Conservation (phyloP, 2,113 vertebrate species). For the Alectura lathami region DNA sequence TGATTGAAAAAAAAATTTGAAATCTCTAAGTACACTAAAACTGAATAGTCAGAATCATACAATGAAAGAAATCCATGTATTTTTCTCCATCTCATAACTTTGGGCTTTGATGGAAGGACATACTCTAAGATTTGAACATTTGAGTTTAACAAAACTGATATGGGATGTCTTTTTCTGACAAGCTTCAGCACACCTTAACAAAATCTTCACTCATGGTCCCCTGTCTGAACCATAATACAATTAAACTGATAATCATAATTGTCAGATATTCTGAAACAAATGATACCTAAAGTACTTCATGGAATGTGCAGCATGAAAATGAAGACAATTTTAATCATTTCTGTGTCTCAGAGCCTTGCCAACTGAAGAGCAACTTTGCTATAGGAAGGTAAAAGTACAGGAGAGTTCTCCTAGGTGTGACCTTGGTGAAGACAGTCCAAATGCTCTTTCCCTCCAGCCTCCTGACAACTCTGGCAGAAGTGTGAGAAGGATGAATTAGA, state of each 20-base stretch:
- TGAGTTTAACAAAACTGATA: not conserved
- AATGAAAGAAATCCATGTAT: not conserved
- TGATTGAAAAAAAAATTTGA: not conserved
- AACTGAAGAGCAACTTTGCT: not conserved
- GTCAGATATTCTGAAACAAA: constrained; percentile 35
- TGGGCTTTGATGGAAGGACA: not conserved
- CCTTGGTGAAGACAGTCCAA: not conserved
- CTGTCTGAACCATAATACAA: not conserved
- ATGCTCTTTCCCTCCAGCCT: not conserved
- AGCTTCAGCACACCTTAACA: not conserved
- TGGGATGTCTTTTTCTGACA: not conserved
- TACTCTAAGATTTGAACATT: not conserved
- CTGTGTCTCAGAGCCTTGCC: not conserved
- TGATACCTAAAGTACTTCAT: constrained; percentile 15
- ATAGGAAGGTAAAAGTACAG: not conserved
- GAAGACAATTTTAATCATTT: not conserved
- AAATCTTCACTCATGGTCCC: not conserved
- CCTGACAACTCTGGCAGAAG: not conserved
- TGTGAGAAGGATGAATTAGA: not conserved
- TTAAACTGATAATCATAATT: constrained; percentile 22
- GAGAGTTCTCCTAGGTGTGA: not conserved
- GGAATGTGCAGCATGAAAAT: not conserved
- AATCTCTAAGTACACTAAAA: not conserved
- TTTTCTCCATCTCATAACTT: not conserved
- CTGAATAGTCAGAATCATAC: not conserved